Evolutionary conservation across 2,113 vertebrate genomes (phyloP), one percentile per base, ranked within the genome.

Genomic region (Lepisosteus osseus): DNA sequence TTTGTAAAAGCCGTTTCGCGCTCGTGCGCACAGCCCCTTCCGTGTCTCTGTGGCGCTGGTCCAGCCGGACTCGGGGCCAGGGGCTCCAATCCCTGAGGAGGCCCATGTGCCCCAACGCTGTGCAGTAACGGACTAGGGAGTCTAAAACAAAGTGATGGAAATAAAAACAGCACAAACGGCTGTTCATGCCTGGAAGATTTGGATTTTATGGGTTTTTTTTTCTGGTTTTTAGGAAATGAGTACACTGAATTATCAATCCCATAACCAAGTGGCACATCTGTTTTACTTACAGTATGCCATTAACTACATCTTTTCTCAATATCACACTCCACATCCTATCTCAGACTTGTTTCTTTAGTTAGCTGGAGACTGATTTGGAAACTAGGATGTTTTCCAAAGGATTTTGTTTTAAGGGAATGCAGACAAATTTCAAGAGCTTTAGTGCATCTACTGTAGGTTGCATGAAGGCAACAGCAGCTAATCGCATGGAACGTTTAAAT

Each of bases 381-480:
- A 44, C 64, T 66, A 15, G 41, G 42, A 42, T 42, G 45, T 66
- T 66, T 66, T 45, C 64, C 44, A 65, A 65, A 65, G 44, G 17
- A 15, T 41, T n/a, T 66, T 15, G 65, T 8, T 42, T 66, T 66
- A 45, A 45, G 65, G 12, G 43, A 14, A 42, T 3, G 65, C 14
- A 66, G 41, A 47, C 65, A 14, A 44, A 66, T 47, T 66, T n/a
- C 65, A 66, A 66, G 44, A 44, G 44, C 47, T 44, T 66, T 44
- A 12, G 9, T 66, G 44, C 29, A 47, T 15, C 42, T 51, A 40
- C 40, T 43, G 29, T 43, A 12, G 44, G 40, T 42, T 29, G 29
- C 11, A 29, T 43, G 41, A 65, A 65, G 7, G 44, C 9, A 13
- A 6, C 7, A 65, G 9, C 40, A 65, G 13, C 7, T 42, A 65